A percentile compares a stretch with the other conserved stretches of the same genome.
Evolutionary conservation across 2,888 invertebrate species (phyloP).

Genomic region (Eustalomyia histrio): DNA sequence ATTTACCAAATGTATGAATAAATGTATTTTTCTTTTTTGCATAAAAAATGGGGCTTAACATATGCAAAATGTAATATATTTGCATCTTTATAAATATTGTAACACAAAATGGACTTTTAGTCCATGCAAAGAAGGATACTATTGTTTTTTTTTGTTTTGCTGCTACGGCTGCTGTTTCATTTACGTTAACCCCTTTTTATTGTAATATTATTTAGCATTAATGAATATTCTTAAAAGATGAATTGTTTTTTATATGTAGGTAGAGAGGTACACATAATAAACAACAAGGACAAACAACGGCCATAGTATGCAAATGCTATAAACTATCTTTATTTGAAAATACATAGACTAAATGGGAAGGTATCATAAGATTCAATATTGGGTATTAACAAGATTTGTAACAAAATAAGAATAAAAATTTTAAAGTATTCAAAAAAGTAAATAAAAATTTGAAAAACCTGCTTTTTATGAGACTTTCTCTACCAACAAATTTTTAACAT

Average conservation of each 20-base stretch:
- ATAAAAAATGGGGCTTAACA: conserved; percentile 69
- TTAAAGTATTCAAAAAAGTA: too few species aligned
- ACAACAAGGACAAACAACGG: conserved; percentile 51
- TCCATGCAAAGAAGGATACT: conserved; percentile 47
- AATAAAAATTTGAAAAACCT: too few species aligned
- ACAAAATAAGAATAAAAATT: too few species aligned
- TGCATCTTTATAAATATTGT: conserved; percentile 78
- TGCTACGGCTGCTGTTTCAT: conserved; percentile 19
- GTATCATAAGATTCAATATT: neutral
- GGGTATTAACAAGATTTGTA: too few species aligned
- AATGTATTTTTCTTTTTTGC: conserved; percentile 29
- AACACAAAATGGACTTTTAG: conserved; percentile 66
- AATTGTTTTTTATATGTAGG: conserved; percentile 65
- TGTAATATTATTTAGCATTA: conserved; percentile 67
- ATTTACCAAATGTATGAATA: neutral
- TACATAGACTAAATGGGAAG: conserved; percentile 33
- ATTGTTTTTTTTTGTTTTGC: neutral
- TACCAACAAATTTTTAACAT: too few species aligned
- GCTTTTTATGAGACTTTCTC: too few species aligned
- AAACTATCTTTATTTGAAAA: conserved; percentile 57
- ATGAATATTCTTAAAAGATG: conserved; percentile 75
- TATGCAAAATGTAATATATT: conserved; percentile 78
- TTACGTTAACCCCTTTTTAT: conserved; percentile 36
- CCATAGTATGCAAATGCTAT: conserved; percentile 52
- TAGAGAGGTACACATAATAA: conserved; percentile 12